Percentiles rank a stretch among this genome's conserved stretches.
These are phyloP conservation scores for Oncorhynchus keta DNA, from an alignment of 2,113 vertebrate genomes.

Conservation along the genomic window DNA sequence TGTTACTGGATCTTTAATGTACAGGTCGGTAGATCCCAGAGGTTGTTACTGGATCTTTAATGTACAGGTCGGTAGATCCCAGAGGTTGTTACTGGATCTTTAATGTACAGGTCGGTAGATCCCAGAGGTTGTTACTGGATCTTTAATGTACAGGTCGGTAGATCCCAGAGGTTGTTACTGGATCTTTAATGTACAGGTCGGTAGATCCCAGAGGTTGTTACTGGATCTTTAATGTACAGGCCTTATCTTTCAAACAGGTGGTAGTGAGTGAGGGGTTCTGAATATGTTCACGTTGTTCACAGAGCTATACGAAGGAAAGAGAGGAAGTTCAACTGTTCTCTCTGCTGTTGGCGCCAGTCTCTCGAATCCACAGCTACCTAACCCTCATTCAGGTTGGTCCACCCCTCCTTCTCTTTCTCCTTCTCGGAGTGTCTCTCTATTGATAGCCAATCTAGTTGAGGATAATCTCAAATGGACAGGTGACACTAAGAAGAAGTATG, in stretches of 20 bases:
- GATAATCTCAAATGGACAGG: too few relatives aligned
- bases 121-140: not conserved
- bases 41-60: not conserved
- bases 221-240: not conserved
- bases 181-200: slow-evolving; percentile 48
- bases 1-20: not conserved
- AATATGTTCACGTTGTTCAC: slow-evolving; percentile 7
- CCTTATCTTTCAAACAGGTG: too few relatives aligned
- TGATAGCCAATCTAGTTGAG: too few relatives aligned
- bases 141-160: not conserved
- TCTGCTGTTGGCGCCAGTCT: slow-evolving; percentile 66
- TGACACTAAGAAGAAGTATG: too few relatives aligned
- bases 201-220: too few relatives aligned
- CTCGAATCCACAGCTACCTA: slow-evolving; percentile 72
- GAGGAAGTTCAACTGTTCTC: slow-evolving; percentile 68
- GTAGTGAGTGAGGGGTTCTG: too few relatives aligned
- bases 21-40: too few relatives aligned
- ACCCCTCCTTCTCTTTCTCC: too few relatives aligned
- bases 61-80: not conserved
- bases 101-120: not conserved
- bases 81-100: not conserved
- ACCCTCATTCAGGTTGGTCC: slow-evolving; percentile 70
- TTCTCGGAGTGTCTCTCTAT: too few relatives aligned
- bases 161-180: too few relatives aligned
- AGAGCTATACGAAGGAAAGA: slow-evolving; percentile 54